Conservation (phyloP, 2,797 vertebrate species). For the Myotis myotis region DNA sequence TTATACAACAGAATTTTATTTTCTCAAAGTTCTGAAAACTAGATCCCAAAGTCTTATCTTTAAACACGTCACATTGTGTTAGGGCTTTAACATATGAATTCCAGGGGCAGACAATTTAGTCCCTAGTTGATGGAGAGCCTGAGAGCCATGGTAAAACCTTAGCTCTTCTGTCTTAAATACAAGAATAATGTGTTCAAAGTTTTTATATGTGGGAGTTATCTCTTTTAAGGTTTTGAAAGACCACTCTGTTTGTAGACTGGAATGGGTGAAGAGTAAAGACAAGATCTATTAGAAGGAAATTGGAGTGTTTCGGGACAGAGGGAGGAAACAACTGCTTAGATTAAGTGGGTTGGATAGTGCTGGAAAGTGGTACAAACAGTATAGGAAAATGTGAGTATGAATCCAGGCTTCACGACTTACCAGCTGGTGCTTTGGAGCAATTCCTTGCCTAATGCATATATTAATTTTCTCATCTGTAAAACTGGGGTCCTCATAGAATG, state of each 20-base stretch:
- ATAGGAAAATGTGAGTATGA: background rate
- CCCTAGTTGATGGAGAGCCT: background rate
- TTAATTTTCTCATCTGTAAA: background rate
- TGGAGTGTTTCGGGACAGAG: background rate
- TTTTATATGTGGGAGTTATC: background rate
- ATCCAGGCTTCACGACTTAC: background rate
- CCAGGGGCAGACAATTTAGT: background rate
- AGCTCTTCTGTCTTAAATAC: background rate
- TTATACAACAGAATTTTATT: background rate
- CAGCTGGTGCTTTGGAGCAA: background rate
- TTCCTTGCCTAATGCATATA: background rate
- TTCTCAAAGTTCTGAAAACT: background rate
- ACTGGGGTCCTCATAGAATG: background rate
- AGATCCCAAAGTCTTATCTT: background rate
- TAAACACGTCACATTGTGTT: background rate
- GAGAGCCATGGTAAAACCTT: background rate
- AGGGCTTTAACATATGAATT: background rate
- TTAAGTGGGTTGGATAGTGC: background rate
- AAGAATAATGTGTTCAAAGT: background rate
- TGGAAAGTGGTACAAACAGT: background rate
- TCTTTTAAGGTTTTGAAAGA: background rate
- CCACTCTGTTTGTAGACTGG: background rate
- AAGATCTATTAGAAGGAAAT: background rate
- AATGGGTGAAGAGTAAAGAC: background rate
- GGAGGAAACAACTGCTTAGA: background rate